phyloP scores from a whole-genome alignment of 1,140 invertebrate genomes.

The Patella vulgata region DNA sequence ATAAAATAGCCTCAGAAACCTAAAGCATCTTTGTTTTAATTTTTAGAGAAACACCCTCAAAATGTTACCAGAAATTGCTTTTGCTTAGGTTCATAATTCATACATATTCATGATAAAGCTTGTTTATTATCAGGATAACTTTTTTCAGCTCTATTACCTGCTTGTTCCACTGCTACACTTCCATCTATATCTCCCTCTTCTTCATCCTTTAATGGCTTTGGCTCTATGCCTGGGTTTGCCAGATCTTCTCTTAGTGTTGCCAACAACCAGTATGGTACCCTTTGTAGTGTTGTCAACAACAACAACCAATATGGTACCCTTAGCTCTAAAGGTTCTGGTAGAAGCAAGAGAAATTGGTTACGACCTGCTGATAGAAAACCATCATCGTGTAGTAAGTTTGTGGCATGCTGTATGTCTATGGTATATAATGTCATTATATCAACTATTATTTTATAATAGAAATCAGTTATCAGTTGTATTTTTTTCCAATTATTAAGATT shows the following conservation, averaged over 20 bases:
- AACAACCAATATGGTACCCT: conserved; percentile 17
- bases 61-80: too few species aligned
- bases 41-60: too few species aligned
- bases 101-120: too few species aligned
- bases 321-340: conserved; percentile 21
- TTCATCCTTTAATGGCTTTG: conserved; percentile 30
- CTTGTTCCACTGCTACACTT: conserved; percentile 23
- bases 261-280: conserved; percentile 6
- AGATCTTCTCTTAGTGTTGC: conserved; percentile 12
- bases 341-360: conserved; percentile 29
- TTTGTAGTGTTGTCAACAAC: too few species aligned
- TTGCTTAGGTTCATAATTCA: too few species aligned
- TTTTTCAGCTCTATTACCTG: neutral
- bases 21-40: too few species aligned
- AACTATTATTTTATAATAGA: too few species aligned
- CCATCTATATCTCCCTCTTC: conserved; percentile 35
- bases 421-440: too few species aligned
- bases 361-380: conserved; percentile 29
- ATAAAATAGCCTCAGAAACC: too few species aligned
- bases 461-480: too few species aligned
- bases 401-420: conserved; percentile 13
- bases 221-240: conserved; percentile 17
- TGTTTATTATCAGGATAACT: conserved; percentile 4
- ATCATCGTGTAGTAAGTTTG: conserved; percentile 47
- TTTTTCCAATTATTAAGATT: too few species aligned